Evolutionary conservation across 2,797 vertebrate genomes (phyloP).

Genomic region (Etheostoma nigrum): DNA sequence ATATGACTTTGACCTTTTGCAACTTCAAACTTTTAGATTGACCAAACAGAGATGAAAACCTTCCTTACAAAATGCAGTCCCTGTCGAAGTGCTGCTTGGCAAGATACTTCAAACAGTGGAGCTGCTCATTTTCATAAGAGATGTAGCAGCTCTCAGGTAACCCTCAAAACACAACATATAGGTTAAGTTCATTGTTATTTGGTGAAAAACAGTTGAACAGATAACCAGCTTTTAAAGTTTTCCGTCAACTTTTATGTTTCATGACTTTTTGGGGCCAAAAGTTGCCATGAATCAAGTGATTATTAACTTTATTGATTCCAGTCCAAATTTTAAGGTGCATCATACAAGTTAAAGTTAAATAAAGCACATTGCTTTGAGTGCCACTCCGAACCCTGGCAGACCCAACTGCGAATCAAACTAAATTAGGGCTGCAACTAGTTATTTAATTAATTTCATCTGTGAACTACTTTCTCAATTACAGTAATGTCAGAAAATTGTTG

Average conservation of each 20-base stretch:
- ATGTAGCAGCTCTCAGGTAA: constrained; percentile 7
- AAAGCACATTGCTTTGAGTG: no score
- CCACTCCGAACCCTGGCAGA: not conserved
- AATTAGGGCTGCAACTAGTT: no score
- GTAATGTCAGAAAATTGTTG: not conserved
- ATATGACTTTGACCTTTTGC: constrained; percentile 39
- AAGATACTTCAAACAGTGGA: not conserved
- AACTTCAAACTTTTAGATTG: constrained; percentile 26
- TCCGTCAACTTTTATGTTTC: not conserved
- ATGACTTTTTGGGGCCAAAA: not conserved
- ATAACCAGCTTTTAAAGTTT: not conserved
- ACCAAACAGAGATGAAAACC: constrained; percentile 12
- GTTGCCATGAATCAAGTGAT: not conserved
- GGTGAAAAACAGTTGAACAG: constrained; percentile 1
- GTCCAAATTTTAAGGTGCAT: not conserved
- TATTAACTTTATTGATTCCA: not conserved
- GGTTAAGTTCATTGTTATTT: constrained; percentile 3
- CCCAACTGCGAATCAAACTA: not conserved
- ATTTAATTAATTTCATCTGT: not conserved
- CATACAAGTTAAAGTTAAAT: constrained; percentile 1
- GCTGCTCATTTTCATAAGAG: constrained; percentile 1
- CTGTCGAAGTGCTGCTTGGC: not conserved
- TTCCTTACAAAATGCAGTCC: not conserved
- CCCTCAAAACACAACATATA: not conserved
- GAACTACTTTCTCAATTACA: not conserved